Percentiles rank a stretch among this genome's conserved stretches.
Evolutionary conservation across 1,140 invertebrate species (phyloP).

Genomic region (Leptinotarsa undecemlineata): DNA sequence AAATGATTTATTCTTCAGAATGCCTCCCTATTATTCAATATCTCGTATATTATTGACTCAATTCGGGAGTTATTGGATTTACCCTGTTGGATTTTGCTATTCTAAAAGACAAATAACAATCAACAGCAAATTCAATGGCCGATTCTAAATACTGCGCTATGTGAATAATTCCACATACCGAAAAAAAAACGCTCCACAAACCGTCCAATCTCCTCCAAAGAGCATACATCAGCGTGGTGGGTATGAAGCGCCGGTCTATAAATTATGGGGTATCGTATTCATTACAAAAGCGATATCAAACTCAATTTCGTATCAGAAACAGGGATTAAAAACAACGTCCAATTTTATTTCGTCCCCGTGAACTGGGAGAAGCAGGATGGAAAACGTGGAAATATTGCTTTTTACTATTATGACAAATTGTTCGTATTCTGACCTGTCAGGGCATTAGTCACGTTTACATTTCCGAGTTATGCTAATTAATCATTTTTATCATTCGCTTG

Average conservation of each 20-base stretch:
- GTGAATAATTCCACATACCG: background rate
- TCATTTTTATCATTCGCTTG: slow-evolving; percentile 24
- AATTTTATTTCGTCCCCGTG: slow-evolving; percentile 21
- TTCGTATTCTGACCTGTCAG: slow-evolving; percentile 21
- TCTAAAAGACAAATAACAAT: no score
- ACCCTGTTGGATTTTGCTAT: no score
- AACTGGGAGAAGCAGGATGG: slow-evolving; percentile 1
- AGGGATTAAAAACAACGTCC: slow-evolving; percentile 24
- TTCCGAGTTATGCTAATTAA: slow-evolving; percentile 20
- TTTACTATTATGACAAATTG: slow-evolving; percentile 27
- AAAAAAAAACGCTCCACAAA: background rate
- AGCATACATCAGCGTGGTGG: slow-evolving; percentile 18
- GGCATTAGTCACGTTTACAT: slow-evolving; percentile 23
- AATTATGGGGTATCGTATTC: slow-evolving; percentile 27
- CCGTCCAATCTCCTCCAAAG: slow-evolving; percentile 12
- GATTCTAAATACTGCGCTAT: background rate
- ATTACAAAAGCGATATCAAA: slow-evolving; percentile 26
- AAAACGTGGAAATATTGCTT: slow-evolving; percentile 26
- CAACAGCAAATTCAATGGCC: no score
- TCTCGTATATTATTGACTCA: no score
- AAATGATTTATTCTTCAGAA: no score
- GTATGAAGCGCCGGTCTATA: slow-evolving; percentile 19
- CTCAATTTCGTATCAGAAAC: slow-evolving; percentile 27
- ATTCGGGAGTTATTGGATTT: no score
- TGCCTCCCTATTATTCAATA: no score